Conservation (phyloP, 2,888 invertebrate species). For the Emmelina monodactyla region DNA sequence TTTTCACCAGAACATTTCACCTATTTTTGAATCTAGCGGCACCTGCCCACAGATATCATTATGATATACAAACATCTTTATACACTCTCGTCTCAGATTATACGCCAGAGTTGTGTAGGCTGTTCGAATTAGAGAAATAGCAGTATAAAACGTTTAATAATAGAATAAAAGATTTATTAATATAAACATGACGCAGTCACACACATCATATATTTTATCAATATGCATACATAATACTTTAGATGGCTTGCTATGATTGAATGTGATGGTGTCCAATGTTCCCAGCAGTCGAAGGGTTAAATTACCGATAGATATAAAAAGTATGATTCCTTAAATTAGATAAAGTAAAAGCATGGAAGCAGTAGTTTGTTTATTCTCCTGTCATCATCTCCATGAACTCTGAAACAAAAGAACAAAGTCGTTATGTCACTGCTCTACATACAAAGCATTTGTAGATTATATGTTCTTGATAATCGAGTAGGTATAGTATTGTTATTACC, state of each 20-base stretch:
- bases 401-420: conserved; percentile 59
- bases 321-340: conserved; percentile 43
- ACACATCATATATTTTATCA: conserved; percentile 59
- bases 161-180: conserved; percentile 63
- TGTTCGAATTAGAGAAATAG: too few relatives aligned
- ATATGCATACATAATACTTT: conserved; percentile 53
- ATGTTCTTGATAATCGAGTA: background rate
- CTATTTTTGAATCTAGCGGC: background rate
- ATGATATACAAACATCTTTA: background rate
- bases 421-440: background rate
- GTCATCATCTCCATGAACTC: conserved; percentile 98
- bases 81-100: too few relatives aligned
- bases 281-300: conserved; percentile 47
- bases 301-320: conserved; percentile 39
- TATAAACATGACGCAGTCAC: conserved; percentile 61
- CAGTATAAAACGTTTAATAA: conserved; percentile 20
- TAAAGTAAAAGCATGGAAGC: conserved; percentile 30
- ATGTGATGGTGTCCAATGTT: conserved; percentile 34
- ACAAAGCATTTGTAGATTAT: background rate
- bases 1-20: background rate
- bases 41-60: background rate
- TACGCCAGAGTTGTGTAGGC: too few relatives aligned
- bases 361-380: conserved; percentile 74
- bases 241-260: background rate
- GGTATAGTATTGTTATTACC: conserved; percentile 61